Evolutionary conservation across 1,140 invertebrate species (phyloP).

Genomic region (Holotrichia oblita): DNA sequence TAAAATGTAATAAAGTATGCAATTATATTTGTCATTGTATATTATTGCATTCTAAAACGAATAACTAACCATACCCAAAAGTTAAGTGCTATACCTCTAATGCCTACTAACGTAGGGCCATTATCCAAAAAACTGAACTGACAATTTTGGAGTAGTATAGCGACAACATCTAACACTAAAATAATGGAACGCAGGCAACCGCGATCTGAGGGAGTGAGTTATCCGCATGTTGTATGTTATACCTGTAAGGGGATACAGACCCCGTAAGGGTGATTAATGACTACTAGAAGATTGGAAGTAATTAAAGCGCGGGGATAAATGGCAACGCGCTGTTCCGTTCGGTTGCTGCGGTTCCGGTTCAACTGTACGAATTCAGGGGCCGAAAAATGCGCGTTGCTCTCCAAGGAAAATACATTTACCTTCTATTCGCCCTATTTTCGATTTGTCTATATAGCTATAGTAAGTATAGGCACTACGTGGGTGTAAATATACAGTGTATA

Average conservation of each 20-base stretch:
- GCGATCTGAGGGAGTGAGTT: conserved; percentile 22
- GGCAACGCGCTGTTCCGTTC: conserved; percentile 59
- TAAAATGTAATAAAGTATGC: no score
- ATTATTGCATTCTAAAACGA: no score
- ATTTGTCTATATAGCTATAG: conserved; percentile 30
- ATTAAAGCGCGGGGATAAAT: conserved; percentile 62
- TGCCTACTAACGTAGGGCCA: not conserved
- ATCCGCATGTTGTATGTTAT: conserved; percentile 35
- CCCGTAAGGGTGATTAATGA: conserved; percentile 60
- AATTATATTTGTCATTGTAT: no score
- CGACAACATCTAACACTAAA: conserved; percentile 20
- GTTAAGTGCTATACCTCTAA: no score
- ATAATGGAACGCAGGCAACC: conserved; percentile 37
- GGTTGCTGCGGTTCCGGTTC: conserved; percentile 60
- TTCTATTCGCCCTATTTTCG: conserved; percentile 37
- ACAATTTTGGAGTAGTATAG: conserved; percentile 32
- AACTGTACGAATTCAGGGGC: conserved; percentile 53
- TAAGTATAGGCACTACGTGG: not conserved
- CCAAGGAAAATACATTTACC: conserved; percentile 31
- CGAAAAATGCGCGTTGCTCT: conserved; percentile 17
- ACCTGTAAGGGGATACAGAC: conserved; percentile 38
- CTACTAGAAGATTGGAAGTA: conserved; percentile 62
- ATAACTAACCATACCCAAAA: no score
- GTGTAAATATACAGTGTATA: no score
- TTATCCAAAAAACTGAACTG: conserved; percentile 1